Evolutionary conservation across 2,888 invertebrate species (phyloP).

Genomic region (Lochmaea capreae): DNA sequence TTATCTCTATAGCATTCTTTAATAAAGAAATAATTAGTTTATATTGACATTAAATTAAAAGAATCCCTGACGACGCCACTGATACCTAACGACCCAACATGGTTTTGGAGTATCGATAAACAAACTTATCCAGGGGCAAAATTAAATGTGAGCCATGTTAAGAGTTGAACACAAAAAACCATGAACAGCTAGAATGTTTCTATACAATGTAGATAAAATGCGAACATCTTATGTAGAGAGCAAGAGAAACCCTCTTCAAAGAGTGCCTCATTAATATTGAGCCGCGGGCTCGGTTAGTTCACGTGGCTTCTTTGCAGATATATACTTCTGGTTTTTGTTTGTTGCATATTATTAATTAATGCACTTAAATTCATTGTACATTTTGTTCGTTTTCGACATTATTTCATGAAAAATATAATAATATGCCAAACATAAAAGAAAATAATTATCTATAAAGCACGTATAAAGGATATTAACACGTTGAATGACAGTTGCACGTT

Average conservation of each 20-base stretch:
- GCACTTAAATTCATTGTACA: constrained; percentile 50
- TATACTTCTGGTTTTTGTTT: constrained; percentile 24
- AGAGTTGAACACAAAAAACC: constrained; percentile 57
- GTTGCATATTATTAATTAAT: constrained; percentile 52
- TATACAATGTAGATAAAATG: constrained; percentile 62
- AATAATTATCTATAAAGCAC: background rate
- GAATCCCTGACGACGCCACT: background rate
- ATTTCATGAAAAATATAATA: background rate
- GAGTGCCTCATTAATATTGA: constrained; percentile 62
- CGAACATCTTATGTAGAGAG: constrained; percentile 60
- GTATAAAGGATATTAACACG: too few relatives aligned
- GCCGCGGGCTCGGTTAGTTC: constrained; percentile 52
- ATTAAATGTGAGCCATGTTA: constrained; percentile 61
- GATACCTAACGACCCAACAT: constrained; percentile 58
- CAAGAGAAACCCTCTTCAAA: constrained; percentile 54
- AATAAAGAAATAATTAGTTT: too few relatives aligned
- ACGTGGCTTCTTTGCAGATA: constrained; percentile 34
- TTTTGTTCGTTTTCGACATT: background rate
- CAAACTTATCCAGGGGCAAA: constrained; percentile 60
- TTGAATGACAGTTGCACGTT: too few relatives aligned
- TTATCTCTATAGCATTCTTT: too few relatives aligned
- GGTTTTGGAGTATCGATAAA: constrained; percentile 60
- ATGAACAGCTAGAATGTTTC: constrained; percentile 58
- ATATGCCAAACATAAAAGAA: background rate
- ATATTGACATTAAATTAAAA: too few relatives aligned